Conservation (phyloP, 2,113 vertebrate genomes). For the Colistium nudipinnis region DNA sequence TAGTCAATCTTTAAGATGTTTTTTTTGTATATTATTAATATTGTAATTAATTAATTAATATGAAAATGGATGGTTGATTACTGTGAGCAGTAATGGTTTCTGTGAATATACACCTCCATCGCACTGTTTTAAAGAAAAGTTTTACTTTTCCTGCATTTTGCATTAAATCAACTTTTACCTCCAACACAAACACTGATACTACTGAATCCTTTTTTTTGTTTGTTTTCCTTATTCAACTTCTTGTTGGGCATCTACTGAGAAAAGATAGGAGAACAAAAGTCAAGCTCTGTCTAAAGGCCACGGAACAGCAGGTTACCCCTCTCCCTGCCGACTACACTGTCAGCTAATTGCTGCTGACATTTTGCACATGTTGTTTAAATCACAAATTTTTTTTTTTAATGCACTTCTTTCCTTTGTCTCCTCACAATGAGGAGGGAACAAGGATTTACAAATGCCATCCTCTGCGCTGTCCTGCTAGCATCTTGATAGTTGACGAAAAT, state of each 20-base stretch:
- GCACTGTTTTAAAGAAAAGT: too few species aligned
- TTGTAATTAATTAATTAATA: too few species aligned
- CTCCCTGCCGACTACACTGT: slow-evolving; percentile 64
- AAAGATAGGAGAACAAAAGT: slow-evolving; percentile 62
- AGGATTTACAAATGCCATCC: slow-evolving; percentile 75
- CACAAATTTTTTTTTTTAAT: slow-evolving; percentile 70
- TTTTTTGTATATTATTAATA: too few species aligned
- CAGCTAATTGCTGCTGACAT: slow-evolving; percentile 85
- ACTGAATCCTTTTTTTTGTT: background rate
- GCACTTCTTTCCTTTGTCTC: slow-evolving; percentile 70
- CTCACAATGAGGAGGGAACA: slow-evolving; percentile 52
- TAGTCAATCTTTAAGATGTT: too few species aligned
- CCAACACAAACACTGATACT: background rate
- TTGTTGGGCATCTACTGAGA: slow-evolving; percentile 20
- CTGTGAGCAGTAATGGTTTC: too few species aligned
- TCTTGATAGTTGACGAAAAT: slow-evolving; percentile 64
- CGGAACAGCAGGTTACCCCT: slow-evolving; percentile 79
- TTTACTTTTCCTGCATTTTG: too few species aligned
- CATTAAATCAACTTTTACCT: background rate
- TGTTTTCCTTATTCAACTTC: background rate
- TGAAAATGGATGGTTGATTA: too few species aligned
- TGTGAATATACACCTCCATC: too few species aligned
- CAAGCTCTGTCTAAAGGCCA: slow-evolving; percentile 61
- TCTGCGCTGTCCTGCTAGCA: slow-evolving; percentile 53
- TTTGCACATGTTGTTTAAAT: slow-evolving; percentile 75